phyloP scores from a whole-genome alignment of 2,888 invertebrate genomes.

The Zelleria hepariella region DNA sequence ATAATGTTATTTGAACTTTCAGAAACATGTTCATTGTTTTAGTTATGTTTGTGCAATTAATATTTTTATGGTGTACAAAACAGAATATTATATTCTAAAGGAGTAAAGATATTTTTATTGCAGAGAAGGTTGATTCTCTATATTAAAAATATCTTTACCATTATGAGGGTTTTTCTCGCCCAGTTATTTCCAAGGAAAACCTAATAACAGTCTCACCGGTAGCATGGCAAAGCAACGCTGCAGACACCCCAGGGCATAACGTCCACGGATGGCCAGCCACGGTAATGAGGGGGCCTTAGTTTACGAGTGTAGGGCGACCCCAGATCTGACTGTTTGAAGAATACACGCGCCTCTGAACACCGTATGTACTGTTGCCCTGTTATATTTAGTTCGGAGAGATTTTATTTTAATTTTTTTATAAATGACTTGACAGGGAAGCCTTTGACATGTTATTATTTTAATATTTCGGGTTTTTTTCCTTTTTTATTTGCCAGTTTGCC shows the following conservation, averaged over 20 bases:
- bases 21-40: no score
- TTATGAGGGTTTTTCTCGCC: no score
- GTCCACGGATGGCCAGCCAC: conserved; percentile 53
- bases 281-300: conserved; percentile 65
- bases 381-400: not conserved
- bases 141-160: no score
- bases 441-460: not conserved
- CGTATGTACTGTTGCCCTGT: conserved; percentile 13
- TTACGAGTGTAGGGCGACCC: conserved; percentile 42
- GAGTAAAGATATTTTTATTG: no score
- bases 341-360: conserved; percentile 52
- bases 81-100: no score
- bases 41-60: no score
- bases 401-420: not conserved
- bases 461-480: not conserved
- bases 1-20: no score
- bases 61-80: no score
- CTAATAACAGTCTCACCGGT: conserved; percentile 7
- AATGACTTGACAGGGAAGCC: not conserved
- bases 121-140: no score
- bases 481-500: no score
- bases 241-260: conserved; percentile 18
- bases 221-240: not conserved
- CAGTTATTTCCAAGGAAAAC: conserved; percentile 7
- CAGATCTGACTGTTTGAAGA: conserved; percentile 59